phyloP scores from a whole-genome alignment of 2,888 invertebrate species.

The Elysia crispata region DNA sequence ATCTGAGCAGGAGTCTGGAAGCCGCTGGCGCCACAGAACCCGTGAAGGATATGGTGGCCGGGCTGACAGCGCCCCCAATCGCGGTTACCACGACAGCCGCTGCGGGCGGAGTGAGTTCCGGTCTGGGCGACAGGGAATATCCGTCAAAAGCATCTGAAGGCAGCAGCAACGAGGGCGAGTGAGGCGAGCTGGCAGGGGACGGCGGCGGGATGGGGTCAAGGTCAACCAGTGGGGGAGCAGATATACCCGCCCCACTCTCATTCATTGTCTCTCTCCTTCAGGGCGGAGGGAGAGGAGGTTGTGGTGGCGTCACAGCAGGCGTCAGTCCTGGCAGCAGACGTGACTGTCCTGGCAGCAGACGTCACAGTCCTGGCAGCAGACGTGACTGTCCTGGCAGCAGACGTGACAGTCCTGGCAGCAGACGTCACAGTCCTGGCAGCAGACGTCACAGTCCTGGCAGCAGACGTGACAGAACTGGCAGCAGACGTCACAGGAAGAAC shows the following conservation, averaged over 20 bases:
- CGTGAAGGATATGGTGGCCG: background rate
- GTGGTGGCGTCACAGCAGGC: background rate
- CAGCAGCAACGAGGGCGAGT: background rate
- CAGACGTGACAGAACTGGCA: too few relatives aligned
- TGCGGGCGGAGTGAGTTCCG: background rate
- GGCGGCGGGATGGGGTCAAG: constrained; percentile 11
- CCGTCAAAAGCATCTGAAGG: background rate
- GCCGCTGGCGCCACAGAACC: too few relatives aligned
- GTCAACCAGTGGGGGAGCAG: constrained; percentile 10
- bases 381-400: too few relatives aligned
- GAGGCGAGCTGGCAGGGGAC: background rate
- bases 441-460: too few relatives aligned
- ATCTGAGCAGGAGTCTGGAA: too few relatives aligned
- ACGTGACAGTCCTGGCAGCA: too few relatives aligned
- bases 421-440: too few relatives aligned
- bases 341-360: too few relatives aligned
- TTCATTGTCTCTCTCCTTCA: constrained; percentile 37
- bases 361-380: background rate
- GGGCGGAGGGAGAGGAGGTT: background rate
- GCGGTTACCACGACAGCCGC: too few relatives aligned
- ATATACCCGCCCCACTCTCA: constrained; percentile 23
- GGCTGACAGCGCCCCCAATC: background rate
- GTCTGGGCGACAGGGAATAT: background rate
- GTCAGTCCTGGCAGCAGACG: background rate
- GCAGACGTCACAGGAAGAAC: too few relatives aligned